phyloP scores from a whole-genome alignment of 1,140 invertebrate species.

The Galleria mellonella region DNA sequence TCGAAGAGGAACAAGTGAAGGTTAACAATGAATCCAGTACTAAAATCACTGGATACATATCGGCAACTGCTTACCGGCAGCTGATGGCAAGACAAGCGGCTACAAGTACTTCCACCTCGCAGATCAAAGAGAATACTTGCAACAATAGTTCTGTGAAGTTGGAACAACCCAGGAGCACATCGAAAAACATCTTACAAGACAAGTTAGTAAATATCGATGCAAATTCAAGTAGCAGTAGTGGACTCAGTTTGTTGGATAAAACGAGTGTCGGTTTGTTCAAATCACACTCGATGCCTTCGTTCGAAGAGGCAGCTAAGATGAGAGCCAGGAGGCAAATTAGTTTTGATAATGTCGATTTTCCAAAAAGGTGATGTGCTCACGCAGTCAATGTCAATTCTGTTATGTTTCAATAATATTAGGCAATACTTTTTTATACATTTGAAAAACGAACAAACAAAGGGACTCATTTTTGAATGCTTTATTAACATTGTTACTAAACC shows the following conservation, averaged over 20 bases:
- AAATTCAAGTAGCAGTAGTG: slow-evolving; percentile 48
- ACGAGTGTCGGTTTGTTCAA: slow-evolving; percentile 33
- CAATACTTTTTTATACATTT: too few species aligned
- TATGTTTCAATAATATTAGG: too few species aligned
- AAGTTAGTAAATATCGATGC: slow-evolving; percentile 66
- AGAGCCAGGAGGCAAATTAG: slow-evolving; percentile 64
- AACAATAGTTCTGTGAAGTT: slow-evolving; percentile 26
- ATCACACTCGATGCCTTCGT: slow-evolving; percentile 59
- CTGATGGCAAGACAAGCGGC: slow-evolving; percentile 30
- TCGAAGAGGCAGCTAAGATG: slow-evolving; percentile 62
- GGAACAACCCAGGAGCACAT: slow-evolving; percentile 37
- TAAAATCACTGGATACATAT: slow-evolving; percentile 64
- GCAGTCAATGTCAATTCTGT: background rate
- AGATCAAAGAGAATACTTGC: slow-evolving; percentile 63
- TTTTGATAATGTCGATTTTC: slow-evolving; percentile 66
- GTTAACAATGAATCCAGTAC: slow-evolving; percentile 34
- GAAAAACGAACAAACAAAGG: too few species aligned
- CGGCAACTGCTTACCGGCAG: slow-evolving; percentile 50
- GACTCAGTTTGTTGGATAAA: slow-evolving; percentile 40
- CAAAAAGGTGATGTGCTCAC: slow-evolving; percentile 50
- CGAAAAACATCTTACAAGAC: slow-evolving; percentile 68
- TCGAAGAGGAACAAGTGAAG: slow-evolving; percentile 62
- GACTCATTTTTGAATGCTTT: too few species aligned
- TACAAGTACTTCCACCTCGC: slow-evolving; percentile 32
- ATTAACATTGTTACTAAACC: too few species aligned